Evolutionary conservation across 2,113 vertebrate species (phyloP).

Genomic region (Malurus cyaneus): DNA sequence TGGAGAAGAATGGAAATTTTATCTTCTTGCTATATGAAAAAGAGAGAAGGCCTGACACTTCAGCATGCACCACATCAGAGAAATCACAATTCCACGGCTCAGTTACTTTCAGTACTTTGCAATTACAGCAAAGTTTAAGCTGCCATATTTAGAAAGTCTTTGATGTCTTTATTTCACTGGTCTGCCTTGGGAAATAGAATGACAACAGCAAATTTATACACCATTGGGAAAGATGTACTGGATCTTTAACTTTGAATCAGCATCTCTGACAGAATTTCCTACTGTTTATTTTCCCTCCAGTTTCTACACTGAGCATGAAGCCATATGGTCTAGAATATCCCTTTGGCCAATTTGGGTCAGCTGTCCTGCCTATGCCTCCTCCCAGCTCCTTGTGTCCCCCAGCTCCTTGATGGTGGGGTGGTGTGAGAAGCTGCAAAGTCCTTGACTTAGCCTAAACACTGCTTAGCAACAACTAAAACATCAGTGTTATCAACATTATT

Average conservation of each 20-base stretch:
- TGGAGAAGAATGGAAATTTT: background rate
- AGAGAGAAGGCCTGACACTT: background rate
- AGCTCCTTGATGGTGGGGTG: background rate
- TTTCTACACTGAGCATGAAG: background rate
- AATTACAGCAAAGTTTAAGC: background rate
- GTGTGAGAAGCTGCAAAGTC: background rate
- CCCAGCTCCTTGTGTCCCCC: background rate
- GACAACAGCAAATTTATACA: background rate
- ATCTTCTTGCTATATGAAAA: background rate
- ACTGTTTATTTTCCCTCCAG: background rate
- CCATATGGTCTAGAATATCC: background rate
- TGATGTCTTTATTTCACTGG: background rate
- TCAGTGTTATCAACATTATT: background rate
- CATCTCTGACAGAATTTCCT: background rate
- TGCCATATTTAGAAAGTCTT: background rate
- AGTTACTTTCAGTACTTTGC: background rate
- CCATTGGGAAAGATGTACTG: background rate
- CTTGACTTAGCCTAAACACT: background rate
- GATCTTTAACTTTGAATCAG: background rate
- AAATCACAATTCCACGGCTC: background rate
- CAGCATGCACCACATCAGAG: background rate
- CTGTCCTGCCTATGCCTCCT: background rate
- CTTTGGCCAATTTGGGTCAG: background rate
- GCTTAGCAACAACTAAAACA: background rate
- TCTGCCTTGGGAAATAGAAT: background rate